These are phyloP conservation scores for Pollenia angustigena DNA, from an alignment of 2,888 invertebrate species.

Conservation along the genomic window DNA sequence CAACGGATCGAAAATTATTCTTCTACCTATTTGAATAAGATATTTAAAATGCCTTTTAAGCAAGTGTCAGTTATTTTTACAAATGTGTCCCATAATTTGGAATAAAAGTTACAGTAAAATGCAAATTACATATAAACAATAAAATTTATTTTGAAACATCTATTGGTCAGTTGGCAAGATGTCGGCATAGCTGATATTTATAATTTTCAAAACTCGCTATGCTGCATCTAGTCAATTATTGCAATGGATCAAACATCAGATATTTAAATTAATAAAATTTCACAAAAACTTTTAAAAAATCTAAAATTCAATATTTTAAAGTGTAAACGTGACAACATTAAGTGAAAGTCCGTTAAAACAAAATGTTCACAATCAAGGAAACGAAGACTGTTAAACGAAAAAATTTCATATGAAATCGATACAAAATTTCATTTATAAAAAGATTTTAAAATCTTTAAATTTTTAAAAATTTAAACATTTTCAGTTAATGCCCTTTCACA, in stretches of 20 bases:
- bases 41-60: conserved; percentile 19
- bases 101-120: neutral
- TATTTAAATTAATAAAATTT: neutral
- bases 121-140: neutral
- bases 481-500: no score
- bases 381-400: no score
- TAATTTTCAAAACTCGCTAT: conserved; percentile 81
- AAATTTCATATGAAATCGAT: no score
- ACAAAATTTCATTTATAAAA: no score
- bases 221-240: conserved; percentile 85
- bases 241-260: conserved; percentile 81
- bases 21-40: conserved; percentile 72
- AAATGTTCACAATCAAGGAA: no score
- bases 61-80: conserved; percentile 23
- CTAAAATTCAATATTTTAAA: no score
- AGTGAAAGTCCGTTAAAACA: no score
- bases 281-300: no score
- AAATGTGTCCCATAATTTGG: conserved; percentile 35
- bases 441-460: no score
- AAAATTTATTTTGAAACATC: conserved; percentile 71
- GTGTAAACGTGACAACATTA: no score
- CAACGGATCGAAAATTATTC: conserved; percentile 77
- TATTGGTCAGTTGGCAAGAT: conserved; percentile 84
- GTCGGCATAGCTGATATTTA: conserved; percentile 84
- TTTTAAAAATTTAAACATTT: no score